These are phyloP conservation scores for Peromyscus leucopus DNA, from an alignment of 2,113 vertebrate species.

Conservation along the genomic window DNA sequence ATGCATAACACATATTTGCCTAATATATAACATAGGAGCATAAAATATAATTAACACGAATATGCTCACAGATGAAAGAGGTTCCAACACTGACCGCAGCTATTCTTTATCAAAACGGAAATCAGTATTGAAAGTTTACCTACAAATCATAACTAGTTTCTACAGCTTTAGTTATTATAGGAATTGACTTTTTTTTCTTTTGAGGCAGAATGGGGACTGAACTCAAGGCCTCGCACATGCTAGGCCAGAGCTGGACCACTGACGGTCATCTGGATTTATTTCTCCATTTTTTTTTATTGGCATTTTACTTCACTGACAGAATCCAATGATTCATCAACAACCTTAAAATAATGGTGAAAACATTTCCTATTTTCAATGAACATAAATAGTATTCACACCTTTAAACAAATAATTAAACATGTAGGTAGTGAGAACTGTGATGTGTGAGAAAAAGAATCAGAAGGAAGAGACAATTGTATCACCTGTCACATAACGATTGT, in stretches of 20 bases:
- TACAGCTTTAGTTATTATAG: neutral
- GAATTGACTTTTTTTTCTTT: neutral
- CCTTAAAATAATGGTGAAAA: neutral
- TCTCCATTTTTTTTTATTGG: neutral
- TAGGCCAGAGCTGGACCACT: neutral
- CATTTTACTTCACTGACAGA: conserved; percentile 25
- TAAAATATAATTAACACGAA: neutral
- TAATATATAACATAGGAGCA: neutral
- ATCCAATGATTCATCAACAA: conserved; percentile 29
- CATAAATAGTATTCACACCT: conserved; percentile 17
- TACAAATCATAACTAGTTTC: neutral
- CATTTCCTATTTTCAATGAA: neutral
- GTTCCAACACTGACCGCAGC: neutral
- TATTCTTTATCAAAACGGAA: conserved; percentile 52
- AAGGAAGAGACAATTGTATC: neutral
- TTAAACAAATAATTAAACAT: conserved; percentile 26
- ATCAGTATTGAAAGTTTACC: neutral
- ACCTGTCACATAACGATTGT: neutral
- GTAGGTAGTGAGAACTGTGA: neutral
- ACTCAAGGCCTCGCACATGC: neutral
- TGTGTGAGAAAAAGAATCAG: neutral
- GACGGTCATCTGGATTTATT: neutral
- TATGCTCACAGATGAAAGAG: neutral
- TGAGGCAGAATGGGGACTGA: neutral
- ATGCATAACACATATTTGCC: neutral